Evolutionary conservation across 2,888 invertebrate species (phyloP), one percentile per base, ranked within the genome.

Genomic region (Pheosia gnoma): DNA sequence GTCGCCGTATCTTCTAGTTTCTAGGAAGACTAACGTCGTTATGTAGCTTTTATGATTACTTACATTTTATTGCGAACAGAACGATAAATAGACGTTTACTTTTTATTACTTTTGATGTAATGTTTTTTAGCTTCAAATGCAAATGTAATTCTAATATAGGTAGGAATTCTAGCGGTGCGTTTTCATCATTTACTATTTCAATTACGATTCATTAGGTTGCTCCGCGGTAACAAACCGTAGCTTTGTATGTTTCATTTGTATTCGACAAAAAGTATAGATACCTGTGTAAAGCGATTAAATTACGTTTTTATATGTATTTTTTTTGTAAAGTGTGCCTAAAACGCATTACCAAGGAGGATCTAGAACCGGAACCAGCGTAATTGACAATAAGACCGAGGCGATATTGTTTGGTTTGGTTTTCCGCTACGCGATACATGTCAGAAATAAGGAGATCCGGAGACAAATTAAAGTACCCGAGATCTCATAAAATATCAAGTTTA

Each of bases 301-400:
- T 88, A 86, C 71, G 74, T 83, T 86, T 87, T 86, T 85, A 78
- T 78, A 70, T 61, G 61, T 67, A 25, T 69, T 79, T 83, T 79
- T 85, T 84, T 71, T 75, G 67, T 63, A 63, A 71, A 59, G 71
- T 75, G 74, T 77, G 71, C 70, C 75, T 77, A 80, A 81, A 84
- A 84, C 80, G 80, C 81, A 87, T 88, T 87, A 87, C 79, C 61
- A 75, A 91, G 82, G 86, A 91, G 90, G 91, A 93, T 90, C 85
- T 88, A 78, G 72, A 93, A 89, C 89, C 91, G 92, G 92, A 92
- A 91, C 91, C 88, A 82, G 79, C 58, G 74, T 87, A 87, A 88
- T 89, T 89, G 87, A 84, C 85, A 90, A 88, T 87, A 80, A 79
- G 71, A 63, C 67, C 65, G 70, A 70, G 71, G 65, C 72, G 76